Evolutionary conservation across 2,797 vertebrate species (phyloP).

Genomic region (Tadarida brasiliensis): DNA sequence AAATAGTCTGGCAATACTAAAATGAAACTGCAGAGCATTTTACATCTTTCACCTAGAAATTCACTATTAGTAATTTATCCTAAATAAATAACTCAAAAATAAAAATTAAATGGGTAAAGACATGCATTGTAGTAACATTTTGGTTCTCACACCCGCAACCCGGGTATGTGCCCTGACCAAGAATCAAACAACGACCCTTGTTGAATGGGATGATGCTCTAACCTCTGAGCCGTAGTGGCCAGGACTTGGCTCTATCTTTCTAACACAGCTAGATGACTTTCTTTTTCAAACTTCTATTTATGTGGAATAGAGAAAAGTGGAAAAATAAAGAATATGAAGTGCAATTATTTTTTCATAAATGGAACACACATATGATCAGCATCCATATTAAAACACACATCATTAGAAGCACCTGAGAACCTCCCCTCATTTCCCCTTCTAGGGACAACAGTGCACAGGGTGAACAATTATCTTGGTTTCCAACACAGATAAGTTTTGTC

Average conservation of each 20-base stretch:
- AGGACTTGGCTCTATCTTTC: neutral
- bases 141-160: neutral
- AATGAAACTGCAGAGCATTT: neutral
- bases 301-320: neutral
- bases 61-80: neutral
- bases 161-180: neutral
- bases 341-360: neutral
- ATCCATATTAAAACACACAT: neutral
- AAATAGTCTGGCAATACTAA: neutral
- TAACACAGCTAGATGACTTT: neutral
- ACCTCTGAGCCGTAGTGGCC: neutral
- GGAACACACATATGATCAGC: neutral
- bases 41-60: neutral
- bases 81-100: neutral
- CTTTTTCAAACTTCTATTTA: neutral
- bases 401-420: neutral
- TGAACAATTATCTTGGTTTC: neutral
- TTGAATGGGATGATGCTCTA: neutral
- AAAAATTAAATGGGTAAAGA: neutral
- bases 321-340: neutral
- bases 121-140: neutral
- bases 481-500: neutral
- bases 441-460: neutral
- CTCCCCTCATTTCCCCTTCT: neutral
- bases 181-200: neutral